These are phyloP conservation scores for Neotoma lepida DNA, from an alignment of 2,113 vertebrate genomes.

Conservation along the genomic window DNA sequence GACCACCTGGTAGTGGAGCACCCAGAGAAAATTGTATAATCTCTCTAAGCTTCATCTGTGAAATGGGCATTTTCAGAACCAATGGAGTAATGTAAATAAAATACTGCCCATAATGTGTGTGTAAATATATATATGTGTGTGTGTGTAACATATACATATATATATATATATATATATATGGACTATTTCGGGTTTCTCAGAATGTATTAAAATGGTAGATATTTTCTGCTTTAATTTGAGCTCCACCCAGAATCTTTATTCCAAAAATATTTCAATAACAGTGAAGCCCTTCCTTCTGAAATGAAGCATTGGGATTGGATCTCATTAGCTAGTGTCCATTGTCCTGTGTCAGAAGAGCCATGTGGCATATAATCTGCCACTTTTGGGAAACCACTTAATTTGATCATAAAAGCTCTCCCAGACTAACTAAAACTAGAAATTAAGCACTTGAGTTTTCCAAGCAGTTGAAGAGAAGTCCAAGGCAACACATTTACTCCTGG, in stretches of 20 bases:
- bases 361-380: neutral
- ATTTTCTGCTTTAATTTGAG: neutral
- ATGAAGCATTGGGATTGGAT: neutral
- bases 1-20: neutral
- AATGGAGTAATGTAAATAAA: neutral
- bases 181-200: neutral
- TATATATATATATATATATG: neutral
- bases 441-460: neutral
- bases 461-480: neutral
- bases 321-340: neutral
- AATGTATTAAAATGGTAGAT: neutral
- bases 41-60: neutral
- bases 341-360: neutral
- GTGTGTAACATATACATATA: neutral
- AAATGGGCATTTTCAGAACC: neutral
- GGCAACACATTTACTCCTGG: neutral
- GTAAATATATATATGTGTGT: too few species aligned
- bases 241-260: neutral
- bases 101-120: neutral
- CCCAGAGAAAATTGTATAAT: neutral
- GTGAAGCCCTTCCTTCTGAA: neutral
- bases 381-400: neutral
- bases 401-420: neutral
- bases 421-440: constrained; percentile 1
- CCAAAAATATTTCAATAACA: neutral